These are phyloP conservation scores for Tetragonula carbonaria DNA, from an alignment of 2,888 invertebrate genomes.

Conservation along the genomic window DNA sequence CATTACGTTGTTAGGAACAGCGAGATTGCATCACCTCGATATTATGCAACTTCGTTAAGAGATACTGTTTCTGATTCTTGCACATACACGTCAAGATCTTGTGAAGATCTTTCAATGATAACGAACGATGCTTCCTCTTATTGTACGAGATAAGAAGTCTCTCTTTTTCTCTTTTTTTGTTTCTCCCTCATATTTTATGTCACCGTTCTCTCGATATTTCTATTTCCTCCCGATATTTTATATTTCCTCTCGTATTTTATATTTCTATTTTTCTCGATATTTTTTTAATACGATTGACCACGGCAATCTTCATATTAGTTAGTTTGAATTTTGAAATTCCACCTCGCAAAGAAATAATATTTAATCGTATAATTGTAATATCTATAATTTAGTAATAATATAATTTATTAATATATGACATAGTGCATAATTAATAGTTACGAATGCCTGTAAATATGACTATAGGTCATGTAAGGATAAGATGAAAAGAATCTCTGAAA, in stretches of 20 bases:
- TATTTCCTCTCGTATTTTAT: too few species aligned
- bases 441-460: too few species aligned
- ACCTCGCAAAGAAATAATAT: background rate
- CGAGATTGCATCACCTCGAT: background rate
- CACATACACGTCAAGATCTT: background rate
- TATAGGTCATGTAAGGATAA: too few species aligned
- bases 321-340: background rate
- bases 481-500: background rate
- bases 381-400: too few species aligned
- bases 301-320: background rate
- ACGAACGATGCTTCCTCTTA: background rate
- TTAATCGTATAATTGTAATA: background rate
- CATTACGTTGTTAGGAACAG: background rate
- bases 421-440: too few species aligned
- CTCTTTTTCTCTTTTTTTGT: background rate
- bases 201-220: background rate
- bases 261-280: too few species aligned
- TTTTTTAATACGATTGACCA: background rate
- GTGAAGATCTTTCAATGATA: background rate
- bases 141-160: background rate
- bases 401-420: too few species aligned
- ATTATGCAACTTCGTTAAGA: constrained; percentile 1
- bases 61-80: background rate
- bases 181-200: background rate
- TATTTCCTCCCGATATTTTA: too few species aligned